Evolutionary conservation across 2,888 invertebrate genomes (phyloP).

Genomic region (Parnassius glacialis): DNA sequence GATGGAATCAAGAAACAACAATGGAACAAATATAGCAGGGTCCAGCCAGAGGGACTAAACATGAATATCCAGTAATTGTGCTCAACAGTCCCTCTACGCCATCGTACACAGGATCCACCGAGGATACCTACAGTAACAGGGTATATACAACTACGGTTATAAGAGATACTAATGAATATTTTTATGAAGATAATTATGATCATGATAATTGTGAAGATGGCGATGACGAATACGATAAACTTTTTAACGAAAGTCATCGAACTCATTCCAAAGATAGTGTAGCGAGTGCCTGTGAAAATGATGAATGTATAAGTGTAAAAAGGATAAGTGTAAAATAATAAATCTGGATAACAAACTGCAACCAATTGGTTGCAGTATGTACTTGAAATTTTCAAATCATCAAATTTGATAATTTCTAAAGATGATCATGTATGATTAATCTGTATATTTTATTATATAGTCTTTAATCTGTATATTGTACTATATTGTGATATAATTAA

Average conservation of each 20-base stretch:
- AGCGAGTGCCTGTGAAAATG: conserved; percentile 48
- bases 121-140: conserved; percentile 69
- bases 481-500: conserved; percentile 24
- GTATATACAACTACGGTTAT: conserved; percentile 68
- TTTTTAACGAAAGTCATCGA: conserved; percentile 47
- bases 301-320: conserved; percentile 53
- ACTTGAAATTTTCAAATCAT: too few species aligned
- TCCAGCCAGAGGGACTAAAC: conserved; percentile 37
- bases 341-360: conserved; percentile 3
- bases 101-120: conserved; percentile 52
- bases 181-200: conserved; percentile 50
- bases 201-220: conserved; percentile 44
- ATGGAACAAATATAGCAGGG: conserved; percentile 72
- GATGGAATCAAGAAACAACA: conserved; percentile 53
- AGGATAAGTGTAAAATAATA: conserved; percentile 9
- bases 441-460: conserved; percentile 7
- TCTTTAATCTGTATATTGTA: conserved; percentile 8
- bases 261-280: conserved; percentile 70
- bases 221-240: conserved; percentile 55
- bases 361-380: too few species aligned
- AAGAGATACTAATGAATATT: conserved; percentile 55
- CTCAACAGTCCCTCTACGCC: conserved; percentile 73
- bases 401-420: neutral
- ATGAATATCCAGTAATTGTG: conserved; percentile 59
- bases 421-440: conserved; percentile 9